A percentile compares a stretch with the other conserved stretches of the same genome.
Conservation (phyloP, 92 coral and sea anemone genomes). For the Micromussa lordhowensis region DNA sequence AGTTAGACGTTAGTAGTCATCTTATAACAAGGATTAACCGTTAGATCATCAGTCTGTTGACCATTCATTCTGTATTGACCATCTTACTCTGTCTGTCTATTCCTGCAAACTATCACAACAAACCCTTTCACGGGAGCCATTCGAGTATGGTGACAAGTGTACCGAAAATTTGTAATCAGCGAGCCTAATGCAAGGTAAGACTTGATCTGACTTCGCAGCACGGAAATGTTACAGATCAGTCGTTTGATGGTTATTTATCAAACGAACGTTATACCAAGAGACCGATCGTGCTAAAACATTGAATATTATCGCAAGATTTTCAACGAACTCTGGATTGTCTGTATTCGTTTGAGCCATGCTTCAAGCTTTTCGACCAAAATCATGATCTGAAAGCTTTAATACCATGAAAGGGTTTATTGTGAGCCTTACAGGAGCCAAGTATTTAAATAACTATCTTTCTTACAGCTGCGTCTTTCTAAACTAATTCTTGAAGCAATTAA, state of each 20-base stretch:
- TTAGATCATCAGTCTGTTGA: background rate
- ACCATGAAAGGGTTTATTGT: background rate
- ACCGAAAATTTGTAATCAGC: background rate
- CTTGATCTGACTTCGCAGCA: background rate
- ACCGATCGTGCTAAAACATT: background rate
- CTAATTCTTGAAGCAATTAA: background rate
- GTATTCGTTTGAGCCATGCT: background rate
- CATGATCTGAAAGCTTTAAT: background rate
- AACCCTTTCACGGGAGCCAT: background rate
- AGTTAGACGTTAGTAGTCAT: constrained; percentile 33
- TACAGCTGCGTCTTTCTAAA: background rate
- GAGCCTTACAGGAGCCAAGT: background rate
- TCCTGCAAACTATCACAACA: background rate
- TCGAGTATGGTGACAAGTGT: background rate
- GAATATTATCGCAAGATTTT: background rate
- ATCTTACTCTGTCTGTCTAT: background rate
- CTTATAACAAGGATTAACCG: background rate
- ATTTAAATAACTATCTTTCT: background rate
- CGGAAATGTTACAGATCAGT: no score
- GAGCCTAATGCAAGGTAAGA: background rate
- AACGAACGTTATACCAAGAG: background rate
- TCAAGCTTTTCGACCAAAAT: background rate
- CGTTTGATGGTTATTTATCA: background rate
- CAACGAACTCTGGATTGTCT: background rate
- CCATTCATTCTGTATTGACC: background rate